Evolutionary conservation across 2,888 invertebrate genomes (phyloP).

Genomic region (Agriopis leucophaearia): DNA sequence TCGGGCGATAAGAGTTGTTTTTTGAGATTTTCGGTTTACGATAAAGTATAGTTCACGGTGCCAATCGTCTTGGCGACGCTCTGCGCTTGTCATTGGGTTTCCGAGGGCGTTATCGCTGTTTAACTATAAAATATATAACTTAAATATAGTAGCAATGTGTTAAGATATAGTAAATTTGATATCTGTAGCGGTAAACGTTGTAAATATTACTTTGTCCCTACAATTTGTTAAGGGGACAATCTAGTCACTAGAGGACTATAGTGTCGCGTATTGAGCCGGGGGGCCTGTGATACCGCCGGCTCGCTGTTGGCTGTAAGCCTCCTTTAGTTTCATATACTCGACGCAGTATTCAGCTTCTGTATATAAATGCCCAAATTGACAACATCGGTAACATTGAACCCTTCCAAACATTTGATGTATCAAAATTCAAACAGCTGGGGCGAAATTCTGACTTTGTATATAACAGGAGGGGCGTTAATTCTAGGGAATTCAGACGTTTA

Average conservation of each 20-base stretch:
- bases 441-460: conserved; percentile 65
- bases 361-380: conserved; percentile 57
- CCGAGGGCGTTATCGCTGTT: conserved; percentile 61
- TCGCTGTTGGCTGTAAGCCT: conserved; percentile 60
- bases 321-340: conserved; percentile 45
- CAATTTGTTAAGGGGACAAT: conserved; percentile 63
- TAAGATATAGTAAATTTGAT: conserved; percentile 76
- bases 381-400: conserved; percentile 35
- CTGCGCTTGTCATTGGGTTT: conserved; percentile 58
- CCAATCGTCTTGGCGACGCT: conserved; percentile 57
- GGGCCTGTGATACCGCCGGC: conserved; percentile 40
- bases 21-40: conserved; percentile 64
- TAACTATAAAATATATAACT: conserved; percentile 50
- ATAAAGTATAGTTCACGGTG: conserved; percentile 56
- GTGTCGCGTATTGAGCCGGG: conserved; percentile 51
- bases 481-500: conserved; percentile 71
- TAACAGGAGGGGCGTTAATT: conserved; percentile 57
- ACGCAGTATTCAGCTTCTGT: conserved; percentile 75
- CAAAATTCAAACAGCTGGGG: conserved; percentile 37
- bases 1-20: conserved; percentile 56
- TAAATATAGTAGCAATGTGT: conserved; percentile 61
- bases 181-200: conserved; percentile 71
- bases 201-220: conserved; percentile 71
- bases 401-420: conserved; percentile 41
- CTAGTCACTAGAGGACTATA: conserved; percentile 79